Evolutionary conservation across 1,140 invertebrate species (phyloP).

Genomic region (Papilio aristodemus): DNA sequence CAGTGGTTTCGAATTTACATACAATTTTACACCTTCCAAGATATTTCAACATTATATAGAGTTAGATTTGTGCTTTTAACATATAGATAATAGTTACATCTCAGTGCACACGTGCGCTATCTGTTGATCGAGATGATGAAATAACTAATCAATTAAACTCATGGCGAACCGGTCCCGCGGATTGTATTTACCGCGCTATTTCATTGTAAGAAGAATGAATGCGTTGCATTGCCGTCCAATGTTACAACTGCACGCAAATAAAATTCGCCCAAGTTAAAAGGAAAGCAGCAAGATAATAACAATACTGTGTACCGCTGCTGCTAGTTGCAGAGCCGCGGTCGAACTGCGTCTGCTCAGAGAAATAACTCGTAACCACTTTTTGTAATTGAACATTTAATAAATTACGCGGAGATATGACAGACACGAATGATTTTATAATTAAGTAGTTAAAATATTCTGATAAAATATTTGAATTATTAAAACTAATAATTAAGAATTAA

Average conservation of each 20-base stretch:
- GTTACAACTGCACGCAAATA: neutral
- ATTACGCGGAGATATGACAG: neutral
- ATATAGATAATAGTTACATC: too few species aligned
- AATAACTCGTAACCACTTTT: too few species aligned
- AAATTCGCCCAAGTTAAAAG: neutral
- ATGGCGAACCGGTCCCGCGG: neutral
- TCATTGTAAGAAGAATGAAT: neutral
- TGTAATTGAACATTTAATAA: neutral
- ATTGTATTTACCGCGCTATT: neutral
- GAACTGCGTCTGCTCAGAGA: neutral
- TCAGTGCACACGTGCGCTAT: neutral
- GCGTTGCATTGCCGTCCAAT: constrained; percentile 1
- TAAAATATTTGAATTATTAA: neutral
- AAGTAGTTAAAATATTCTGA: neutral
- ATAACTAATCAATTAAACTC: neutral
- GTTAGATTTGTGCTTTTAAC: too few species aligned
- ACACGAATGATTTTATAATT: neutral
- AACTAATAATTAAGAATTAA: too few species aligned
- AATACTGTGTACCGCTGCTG: neutral
- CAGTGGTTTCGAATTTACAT: too few species aligned
- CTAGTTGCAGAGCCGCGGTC: neutral
- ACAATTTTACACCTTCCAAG: too few species aligned
- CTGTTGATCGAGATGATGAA: constrained; percentile 10
- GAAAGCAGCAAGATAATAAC: neutral
- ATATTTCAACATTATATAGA: too few species aligned